A percentile compares a stretch with the other conserved stretches of the same genome.
Evolutionary conservation across 2,888 invertebrate genomes (phyloP).

Genomic region (Osedax frankpressi): DNA sequence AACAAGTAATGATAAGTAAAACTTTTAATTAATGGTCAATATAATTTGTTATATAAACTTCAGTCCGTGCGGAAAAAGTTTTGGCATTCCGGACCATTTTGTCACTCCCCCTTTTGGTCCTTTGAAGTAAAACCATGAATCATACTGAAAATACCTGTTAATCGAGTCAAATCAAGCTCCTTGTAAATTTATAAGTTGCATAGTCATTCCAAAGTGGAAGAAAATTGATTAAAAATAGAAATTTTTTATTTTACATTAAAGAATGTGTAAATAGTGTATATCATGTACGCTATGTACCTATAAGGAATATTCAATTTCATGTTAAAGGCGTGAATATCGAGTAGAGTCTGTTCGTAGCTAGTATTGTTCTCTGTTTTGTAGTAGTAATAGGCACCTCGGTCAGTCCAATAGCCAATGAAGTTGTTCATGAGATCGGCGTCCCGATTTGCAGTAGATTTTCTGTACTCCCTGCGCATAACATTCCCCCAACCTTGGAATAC

Average conservation of each 20-base stretch:
- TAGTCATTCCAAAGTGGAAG: too few relatives aligned
- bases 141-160: slow-evolving; percentile 30
- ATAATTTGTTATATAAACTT: too few relatives aligned
- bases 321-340: background rate
- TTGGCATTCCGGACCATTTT: slow-evolving; percentile 27
- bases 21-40: too few relatives aligned
- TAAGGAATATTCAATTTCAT: background rate
- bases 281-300: too few relatives aligned
- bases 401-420: slow-evolving; percentile 35
- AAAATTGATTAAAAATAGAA: too few relatives aligned
- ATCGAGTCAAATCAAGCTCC: too few relatives aligned
- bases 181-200: too few relatives aligned
- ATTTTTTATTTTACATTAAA: too few relatives aligned
- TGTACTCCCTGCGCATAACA: slow-evolving; percentile 28
- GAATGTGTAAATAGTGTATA: too few relatives aligned
- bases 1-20: too few relatives aligned
- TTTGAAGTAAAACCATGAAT: slow-evolving; percentile 32
- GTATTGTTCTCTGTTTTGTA: slow-evolving; percentile 32
- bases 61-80: slow-evolving; percentile 29
- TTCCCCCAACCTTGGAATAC: slow-evolving; percentile 32
- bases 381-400: slow-evolving; percentile 37
- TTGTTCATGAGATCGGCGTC: slow-evolving; percentile 29
- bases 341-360: slow-evolving; percentile 31
- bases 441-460: slow-evolving; percentile 24
- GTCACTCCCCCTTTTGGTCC: slow-evolving; percentile 26